Percentiles rank a stretch among this genome's conserved stretches.
Evolutionary conservation across 2,888 invertebrate genomes (phyloP).

Genomic region (Scrobipalpa atriplicella): DNA sequence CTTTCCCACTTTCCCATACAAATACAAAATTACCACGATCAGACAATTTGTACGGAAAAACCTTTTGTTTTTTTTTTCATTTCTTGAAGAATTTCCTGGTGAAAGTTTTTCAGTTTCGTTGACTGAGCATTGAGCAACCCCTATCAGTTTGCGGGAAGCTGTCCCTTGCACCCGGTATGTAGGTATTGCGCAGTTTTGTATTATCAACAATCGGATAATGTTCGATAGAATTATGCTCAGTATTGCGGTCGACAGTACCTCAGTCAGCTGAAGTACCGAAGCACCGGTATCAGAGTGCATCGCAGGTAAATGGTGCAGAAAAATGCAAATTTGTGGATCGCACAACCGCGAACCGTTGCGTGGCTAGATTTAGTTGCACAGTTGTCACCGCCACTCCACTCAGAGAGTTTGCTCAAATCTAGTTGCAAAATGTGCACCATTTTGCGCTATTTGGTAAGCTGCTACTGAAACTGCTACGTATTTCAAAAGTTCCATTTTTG

Average conservation of each 20-base stretch:
- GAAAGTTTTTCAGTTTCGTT: too few species aligned
- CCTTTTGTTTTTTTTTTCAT: too few species aligned
- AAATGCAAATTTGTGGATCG: slow-evolving; percentile 67
- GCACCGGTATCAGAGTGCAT: slow-evolving; percentile 30
- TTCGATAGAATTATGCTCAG: neutral
- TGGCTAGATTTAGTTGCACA: slow-evolving; percentile 25
- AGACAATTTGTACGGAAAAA: too few species aligned
- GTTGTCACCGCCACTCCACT: slow-evolving; percentile 22
- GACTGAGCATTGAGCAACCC: too few species aligned
- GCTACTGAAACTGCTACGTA: too few species aligned
- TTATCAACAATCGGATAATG: neutral
- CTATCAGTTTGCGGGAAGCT: too few species aligned
- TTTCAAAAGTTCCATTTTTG: neutral
- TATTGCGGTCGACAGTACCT: neutral
- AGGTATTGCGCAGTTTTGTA: neutral
- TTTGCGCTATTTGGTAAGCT: neutral
- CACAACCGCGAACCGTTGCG: slow-evolving; percentile 50
- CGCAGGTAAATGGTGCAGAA: slow-evolving; percentile 60
- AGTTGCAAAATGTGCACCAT: slow-evolving; percentile 12
- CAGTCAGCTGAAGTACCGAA: neutral
- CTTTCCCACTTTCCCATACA: too few species aligned
- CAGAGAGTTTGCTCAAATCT: slow-evolving; percentile 18
- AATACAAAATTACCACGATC: too few species aligned
- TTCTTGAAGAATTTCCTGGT: too few species aligned
- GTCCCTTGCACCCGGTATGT: too few species aligned